Evolutionary conservation across 2,113 vertebrate species (phyloP).

Genomic region (Trichomycterus rosablanca): DNA sequence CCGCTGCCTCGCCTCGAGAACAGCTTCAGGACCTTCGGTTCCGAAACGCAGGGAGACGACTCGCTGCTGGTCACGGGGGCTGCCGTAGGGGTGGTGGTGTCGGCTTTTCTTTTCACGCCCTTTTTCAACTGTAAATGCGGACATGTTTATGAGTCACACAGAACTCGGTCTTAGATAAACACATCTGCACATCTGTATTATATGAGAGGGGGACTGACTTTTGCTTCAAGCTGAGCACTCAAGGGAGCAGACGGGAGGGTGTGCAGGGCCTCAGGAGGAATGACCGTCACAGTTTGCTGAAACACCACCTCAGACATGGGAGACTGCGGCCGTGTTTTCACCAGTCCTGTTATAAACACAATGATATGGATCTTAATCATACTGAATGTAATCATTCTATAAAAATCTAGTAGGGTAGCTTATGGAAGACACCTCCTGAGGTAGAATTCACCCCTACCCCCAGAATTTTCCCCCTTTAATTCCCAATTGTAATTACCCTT

Average conservation of each 20-base stretch:
- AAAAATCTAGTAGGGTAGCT: no score
- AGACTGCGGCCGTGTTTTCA: conserved; percentile 53
- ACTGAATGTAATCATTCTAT: no score
- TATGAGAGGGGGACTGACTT: conserved; percentile 60
- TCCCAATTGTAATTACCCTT: no score
- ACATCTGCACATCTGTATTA: background rate
- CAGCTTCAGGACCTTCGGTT: conserved; percentile 53
- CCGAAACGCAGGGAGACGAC: conserved; percentile 43
- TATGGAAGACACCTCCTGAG: no score
- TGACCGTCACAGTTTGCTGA: conserved; percentile 63
- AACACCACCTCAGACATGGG: conserved; percentile 60
- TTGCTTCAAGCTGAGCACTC: conserved; percentile 54
- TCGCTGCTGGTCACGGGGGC: conserved; percentile 54
- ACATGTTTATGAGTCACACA: background rate
- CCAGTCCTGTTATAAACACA: conserved; percentile 41
- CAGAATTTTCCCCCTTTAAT: no score
- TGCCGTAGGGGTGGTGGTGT: conserved; percentile 66
- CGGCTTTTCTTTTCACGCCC: conserved; percentile 81
- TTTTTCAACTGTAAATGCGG: conserved; percentile 67
- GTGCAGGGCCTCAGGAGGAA: conserved; percentile 51
- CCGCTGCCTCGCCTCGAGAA: conserved; percentile 53
- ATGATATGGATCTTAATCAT: background rate
- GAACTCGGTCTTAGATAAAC: background rate
- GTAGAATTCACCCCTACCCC: no score
- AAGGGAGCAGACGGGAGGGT: conserved; percentile 49